Conservation (phyloP, 2,888 invertebrate species). For the Apamea monoglypha region DNA sequence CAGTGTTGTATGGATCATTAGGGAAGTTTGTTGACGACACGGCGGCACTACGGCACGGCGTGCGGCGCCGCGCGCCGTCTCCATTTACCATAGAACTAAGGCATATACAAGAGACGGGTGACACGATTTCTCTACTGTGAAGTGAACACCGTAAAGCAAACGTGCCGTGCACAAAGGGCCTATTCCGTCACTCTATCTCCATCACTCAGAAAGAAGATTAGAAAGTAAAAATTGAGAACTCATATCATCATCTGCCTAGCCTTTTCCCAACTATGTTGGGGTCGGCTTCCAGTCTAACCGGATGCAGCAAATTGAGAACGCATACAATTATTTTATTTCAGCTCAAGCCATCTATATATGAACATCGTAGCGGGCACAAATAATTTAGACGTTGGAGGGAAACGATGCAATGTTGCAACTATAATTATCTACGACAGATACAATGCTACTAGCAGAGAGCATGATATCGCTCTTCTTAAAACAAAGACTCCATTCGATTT, state of each 20-base stretch:
- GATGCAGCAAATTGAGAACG: too few species aligned
- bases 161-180: too few species aligned
- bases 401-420: conserved; percentile 70
- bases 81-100: neutral
- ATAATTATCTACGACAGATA: conserved; percentile 77
- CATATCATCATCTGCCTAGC: too few species aligned
- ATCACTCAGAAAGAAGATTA: neutral
- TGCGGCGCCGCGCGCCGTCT: too few species aligned
- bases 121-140: too few species aligned
- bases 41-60: too few species aligned
- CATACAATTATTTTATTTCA: conserved; percentile 67
- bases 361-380: conserved; percentile 82
- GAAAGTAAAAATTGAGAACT: neutral
- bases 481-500: conserved; percentile 75
- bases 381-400: conserved; percentile 78
- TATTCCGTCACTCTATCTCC: neutral
- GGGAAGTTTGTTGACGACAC: too few species aligned
- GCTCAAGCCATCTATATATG: conserved; percentile 78
- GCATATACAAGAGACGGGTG: too few species aligned
- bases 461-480: conserved; percentile 84
- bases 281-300: too few species aligned
- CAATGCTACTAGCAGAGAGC: conserved; percentile 71
- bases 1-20: neutral
- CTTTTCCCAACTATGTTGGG: too few species aligned
- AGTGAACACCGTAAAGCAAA: too few species aligned